A percentile compares a stretch with the other conserved stretches of the same genome.
phyloP scores from a whole-genome alignment of 2,797 vertebrate genomes.

The Remorina albescens region DNA sequence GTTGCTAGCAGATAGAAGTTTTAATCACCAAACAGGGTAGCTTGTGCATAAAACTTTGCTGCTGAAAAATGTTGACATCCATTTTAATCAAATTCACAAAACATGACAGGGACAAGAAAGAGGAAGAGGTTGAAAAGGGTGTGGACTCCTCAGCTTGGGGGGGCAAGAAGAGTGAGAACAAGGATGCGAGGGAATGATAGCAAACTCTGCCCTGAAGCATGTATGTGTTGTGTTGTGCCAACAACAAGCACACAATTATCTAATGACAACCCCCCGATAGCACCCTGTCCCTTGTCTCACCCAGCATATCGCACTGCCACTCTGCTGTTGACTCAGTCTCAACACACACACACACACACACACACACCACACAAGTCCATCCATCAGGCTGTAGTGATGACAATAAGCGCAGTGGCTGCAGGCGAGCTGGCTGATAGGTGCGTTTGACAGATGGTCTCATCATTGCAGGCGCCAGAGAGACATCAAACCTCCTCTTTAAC shows the following conservation, averaged over 20 bases:
- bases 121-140: neutral
- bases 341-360: slow-evolving; percentile 54
- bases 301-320: slow-evolving; percentile 39
- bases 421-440: slow-evolving; percentile 51
- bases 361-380: slow-evolving; percentile 49
- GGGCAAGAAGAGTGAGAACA: slow-evolving; percentile 23
- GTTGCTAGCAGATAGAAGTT: slow-evolving; percentile 35
- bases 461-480: slow-evolving; percentile 32
- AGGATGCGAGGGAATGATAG: slow-evolving; percentile 14
- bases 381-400: slow-evolving; percentile 60
- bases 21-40: slow-evolving; percentile 26
- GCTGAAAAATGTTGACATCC: slow-evolving; percentile 28
- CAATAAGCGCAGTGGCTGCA: slow-evolving; percentile 63
- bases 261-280: slow-evolving; percentile 55
- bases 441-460: slow-evolving; percentile 66
- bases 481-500: slow-evolving; percentile 62
- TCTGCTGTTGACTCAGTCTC: slow-evolving; percentile 46
- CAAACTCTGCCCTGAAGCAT: slow-evolving; percentile 36
- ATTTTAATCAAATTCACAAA: slow-evolving; percentile 51
- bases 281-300: slow-evolving; percentile 37
- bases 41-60: slow-evolving; percentile 6
- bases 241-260: slow-evolving; percentile 58
- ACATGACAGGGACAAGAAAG: slow-evolving; percentile 17
- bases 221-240: slow-evolving; percentile 40
- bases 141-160: neutral